Evolutionary conservation across 2,797 vertebrate species (phyloP).

Genomic region (Hemibagrus guttatus): DNA sequence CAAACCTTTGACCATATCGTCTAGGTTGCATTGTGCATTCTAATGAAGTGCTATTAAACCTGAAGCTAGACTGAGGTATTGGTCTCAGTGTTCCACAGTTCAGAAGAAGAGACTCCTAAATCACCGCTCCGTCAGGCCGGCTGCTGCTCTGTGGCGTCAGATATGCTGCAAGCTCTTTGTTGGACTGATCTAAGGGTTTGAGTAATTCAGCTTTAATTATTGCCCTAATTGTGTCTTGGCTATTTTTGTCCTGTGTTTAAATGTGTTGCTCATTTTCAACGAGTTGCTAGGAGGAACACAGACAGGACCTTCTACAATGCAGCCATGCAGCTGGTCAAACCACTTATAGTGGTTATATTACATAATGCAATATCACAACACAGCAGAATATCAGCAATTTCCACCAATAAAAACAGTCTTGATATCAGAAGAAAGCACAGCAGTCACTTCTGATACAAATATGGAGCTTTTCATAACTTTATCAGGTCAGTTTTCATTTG

Average conservation of each 20-base stretch:
- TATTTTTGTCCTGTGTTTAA: conserved; percentile 44
- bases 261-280: conserved; percentile 25
- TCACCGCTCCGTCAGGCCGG: conserved; percentile 3
- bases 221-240: conserved; percentile 15
- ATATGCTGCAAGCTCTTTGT: conserved; percentile 27
- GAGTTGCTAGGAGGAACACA: conserved; percentile 35
- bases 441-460: neutral
- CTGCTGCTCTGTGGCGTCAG: conserved; percentile 21
- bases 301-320: conserved; percentile 2
- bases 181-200: conserved; percentile 26
- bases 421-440: neutral
- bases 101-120: neutral
- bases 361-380: neutral
- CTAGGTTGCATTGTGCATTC: neutral
- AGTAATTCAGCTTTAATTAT: conserved; percentile 45
- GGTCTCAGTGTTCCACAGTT: neutral
- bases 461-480: neutral
- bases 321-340: neutral
- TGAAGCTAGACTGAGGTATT: neutral
- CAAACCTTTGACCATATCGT: neutral
- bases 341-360: neutral
- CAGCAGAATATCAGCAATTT: neutral
- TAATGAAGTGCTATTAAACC: neutral
- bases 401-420: too few species aligned
- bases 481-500: neutral